Evolutionary conservation across 2,888 invertebrate species (phyloP).

Genomic region (Orchesellides sinensis): DNA sequence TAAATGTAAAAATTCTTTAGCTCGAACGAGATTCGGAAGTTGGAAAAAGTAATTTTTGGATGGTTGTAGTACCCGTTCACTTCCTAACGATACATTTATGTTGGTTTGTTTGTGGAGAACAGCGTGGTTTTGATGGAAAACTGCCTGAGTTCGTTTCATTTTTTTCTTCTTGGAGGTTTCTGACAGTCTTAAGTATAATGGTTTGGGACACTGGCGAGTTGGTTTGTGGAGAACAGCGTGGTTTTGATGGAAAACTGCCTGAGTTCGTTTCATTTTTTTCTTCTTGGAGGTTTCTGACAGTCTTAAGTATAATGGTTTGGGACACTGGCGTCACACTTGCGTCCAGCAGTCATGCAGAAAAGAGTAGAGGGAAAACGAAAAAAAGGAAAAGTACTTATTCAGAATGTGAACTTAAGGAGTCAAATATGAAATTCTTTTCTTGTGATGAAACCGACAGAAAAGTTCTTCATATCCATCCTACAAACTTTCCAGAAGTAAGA

Average conservation of each 20-base stretch:
- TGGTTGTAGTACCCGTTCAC: constrained; percentile 24
- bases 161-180: neutral
- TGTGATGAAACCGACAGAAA: constrained; percentile 9
- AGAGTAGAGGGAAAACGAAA: neutral
- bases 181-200: neutral
- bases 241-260: neutral
- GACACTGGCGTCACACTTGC: constrained; percentile 13
- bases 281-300: neutral
- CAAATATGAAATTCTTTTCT: constrained; percentile 3
- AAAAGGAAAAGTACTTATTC: neutral
- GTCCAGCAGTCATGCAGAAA: constrained; percentile 24
- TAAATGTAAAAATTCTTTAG: constrained; percentile 1
- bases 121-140: neutral
- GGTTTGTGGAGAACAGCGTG: neutral
- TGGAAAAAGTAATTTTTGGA: constrained; percentile 26
- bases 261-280: neutral
- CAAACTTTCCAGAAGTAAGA: too few species aligned
- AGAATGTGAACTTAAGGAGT: neutral
- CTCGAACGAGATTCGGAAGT: constrained; percentile 6
- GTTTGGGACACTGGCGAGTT: neutral
- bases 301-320: neutral
- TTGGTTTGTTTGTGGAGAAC: neutral
- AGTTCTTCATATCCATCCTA: too few species aligned
- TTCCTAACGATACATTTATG: constrained; percentile 24
- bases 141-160: neutral